Conservation (phyloP, 2,797 vertebrate species). For the Neosalanx taihuensis region DNA sequence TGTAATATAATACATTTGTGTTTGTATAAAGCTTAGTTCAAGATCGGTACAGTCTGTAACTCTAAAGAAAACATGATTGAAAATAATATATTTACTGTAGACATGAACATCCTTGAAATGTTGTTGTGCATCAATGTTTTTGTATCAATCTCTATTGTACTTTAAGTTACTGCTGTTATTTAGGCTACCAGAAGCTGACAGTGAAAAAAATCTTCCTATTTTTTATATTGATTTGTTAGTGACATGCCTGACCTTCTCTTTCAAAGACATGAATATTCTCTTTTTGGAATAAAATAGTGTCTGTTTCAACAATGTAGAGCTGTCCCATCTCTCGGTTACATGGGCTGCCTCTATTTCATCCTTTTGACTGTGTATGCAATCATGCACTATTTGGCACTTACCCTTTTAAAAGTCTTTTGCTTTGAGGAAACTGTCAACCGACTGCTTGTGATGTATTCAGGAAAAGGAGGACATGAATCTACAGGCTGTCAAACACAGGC, state of each 20-base stretch:
- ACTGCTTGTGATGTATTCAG: background rate
- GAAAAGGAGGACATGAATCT: slow-evolving; percentile 8
- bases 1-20: too few relatives aligned
- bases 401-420: slow-evolving; percentile 12
- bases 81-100: too few relatives aligned
- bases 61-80: too few relatives aligned
- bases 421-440: slow-evolving; percentile 11
- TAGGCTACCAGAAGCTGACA: background rate
- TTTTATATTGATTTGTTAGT: background rate
- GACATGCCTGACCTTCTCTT: background rate
- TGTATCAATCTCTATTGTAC: background rate
- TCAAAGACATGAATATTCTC: background rate
- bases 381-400: background rate
- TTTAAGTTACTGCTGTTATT: background rate
- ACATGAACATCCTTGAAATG: too few relatives aligned
- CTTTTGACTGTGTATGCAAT: background rate
- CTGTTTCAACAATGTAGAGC: background rate
- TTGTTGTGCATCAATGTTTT: background rate
- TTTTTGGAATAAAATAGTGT: background rate
- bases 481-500: slow-evolving; percentile 12
- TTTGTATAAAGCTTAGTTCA: too few relatives aligned
- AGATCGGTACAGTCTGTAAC: too few relatives aligned
- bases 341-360: background rate
- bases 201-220: background rate
- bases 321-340: background rate